These are phyloP conservation scores for Bruchidius siliquastri DNA, from an alignment of 2,888 invertebrate genomes.

Conservation along the genomic window DNA sequence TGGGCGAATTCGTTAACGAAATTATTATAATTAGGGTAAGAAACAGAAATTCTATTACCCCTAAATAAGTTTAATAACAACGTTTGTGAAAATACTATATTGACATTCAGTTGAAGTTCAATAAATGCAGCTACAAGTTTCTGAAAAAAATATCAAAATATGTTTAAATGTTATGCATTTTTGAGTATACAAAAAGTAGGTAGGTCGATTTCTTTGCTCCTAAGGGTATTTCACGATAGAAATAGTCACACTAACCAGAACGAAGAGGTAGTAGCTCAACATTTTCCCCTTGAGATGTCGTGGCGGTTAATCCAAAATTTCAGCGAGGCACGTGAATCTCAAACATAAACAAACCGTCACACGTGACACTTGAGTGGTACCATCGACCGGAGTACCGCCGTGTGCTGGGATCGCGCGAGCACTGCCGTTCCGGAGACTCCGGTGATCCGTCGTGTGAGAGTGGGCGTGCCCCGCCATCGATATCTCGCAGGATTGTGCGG, in stretches of 20 bases:
- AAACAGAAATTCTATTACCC: too few species aligned
- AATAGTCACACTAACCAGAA: conserved; percentile 18
- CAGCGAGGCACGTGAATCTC: conserved; percentile 5
- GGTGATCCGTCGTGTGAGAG: conserved; percentile 1
- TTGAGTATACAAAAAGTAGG: too few species aligned
- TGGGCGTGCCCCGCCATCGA: conserved; percentile 25
- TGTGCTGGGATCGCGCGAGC: conserved; percentile 18
- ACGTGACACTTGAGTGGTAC: conserved; percentile 6
- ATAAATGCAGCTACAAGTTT: too few species aligned
- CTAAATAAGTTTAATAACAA: too few species aligned
- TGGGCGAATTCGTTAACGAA: too few species aligned
- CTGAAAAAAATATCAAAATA: too few species aligned
- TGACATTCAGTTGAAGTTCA: too few species aligned
- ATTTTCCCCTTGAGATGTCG: conserved; percentile 10
- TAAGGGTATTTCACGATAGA: too few species aligned
- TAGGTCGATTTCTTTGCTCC: too few species aligned
- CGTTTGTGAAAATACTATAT: too few species aligned
- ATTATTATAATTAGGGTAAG: too few species aligned
- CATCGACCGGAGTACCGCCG: conserved; percentile 1
- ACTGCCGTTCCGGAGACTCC: conserved; percentile 21
- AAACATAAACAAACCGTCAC: conserved; percentile 2
- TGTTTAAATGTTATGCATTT: too few species aligned
- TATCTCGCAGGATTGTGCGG: background rate
- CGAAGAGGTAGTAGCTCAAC: conserved; percentile 16
- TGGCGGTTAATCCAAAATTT: background rate